These are phyloP conservation scores for Gracilinanus agilis DNA, from an alignment of 2,113 vertebrate species.

Conservation along the genomic window DNA sequence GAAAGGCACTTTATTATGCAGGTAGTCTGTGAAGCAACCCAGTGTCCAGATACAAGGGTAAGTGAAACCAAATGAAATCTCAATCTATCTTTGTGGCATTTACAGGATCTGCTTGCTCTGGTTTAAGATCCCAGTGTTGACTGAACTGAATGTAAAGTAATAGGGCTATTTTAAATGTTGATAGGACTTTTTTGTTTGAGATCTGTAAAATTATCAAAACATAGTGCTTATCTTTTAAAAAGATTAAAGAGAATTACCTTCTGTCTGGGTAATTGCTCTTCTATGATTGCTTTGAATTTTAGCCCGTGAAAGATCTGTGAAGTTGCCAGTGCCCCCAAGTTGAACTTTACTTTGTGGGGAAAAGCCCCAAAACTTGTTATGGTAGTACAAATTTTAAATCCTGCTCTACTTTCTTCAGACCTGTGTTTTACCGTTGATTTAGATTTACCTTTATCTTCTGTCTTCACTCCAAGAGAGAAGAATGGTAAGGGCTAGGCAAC, in stretches of 20 bases:
- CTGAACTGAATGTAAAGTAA: constrained; percentile 11
- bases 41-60: constrained; percentile 98
- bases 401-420: background rate
- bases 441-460: background rate
- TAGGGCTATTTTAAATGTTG: background rate
- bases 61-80: constrained; percentile 75
- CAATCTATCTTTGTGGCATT: background rate
- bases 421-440: constrained; percentile 6
- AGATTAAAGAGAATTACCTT: background rate
- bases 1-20: constrained; percentile 99
- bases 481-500: too few relatives aligned
- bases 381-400: background rate
- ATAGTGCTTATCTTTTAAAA: background rate
- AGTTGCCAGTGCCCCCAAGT: background rate
- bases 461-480: too few relatives aligned
- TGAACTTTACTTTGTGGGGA: background rate
- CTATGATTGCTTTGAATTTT: background rate
- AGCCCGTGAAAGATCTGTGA: constrained; percentile 21
- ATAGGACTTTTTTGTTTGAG: background rate
- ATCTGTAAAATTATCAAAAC: background rate
- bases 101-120: background rate
- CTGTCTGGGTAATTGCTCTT: background rate
- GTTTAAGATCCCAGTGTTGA: constrained; percentile 22
- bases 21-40: constrained; percentile 98
- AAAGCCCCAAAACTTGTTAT: too few relatives aligned